Base-by-base conservation (phyloP, 2,113 vertebrate genomes). In the Neomonachus schauinslandi region DNA sequence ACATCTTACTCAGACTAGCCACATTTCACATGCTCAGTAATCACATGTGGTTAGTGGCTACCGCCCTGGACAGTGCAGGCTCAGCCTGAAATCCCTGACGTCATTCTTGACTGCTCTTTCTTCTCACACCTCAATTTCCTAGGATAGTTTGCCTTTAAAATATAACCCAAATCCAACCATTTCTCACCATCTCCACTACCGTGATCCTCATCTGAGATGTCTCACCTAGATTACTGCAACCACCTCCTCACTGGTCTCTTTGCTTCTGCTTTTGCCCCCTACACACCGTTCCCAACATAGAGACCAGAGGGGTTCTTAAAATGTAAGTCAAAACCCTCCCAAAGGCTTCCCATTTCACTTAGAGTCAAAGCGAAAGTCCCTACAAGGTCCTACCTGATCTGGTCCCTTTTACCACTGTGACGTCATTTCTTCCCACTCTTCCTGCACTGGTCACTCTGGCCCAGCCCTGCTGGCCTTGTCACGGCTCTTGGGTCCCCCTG, bases 91-190 rank as follows among this genome's bases (percentile, higher is more conserved):
- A 77, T 24, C 89, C 55, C 53, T 77, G 5, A 83, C 61, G 18
- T 46, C 42, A 39, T 76, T 65, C 33, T 55, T 79, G 42, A 65
- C 80, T 69, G 42, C 39, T 92, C 11, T 83, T 86, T 82, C 26
- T 65, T 89, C 49, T 57, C 67, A 93, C 7, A 93, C 13, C 22
- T 21, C 77, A 91, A 59, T 24, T 49, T 71, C 59, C 59, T 63
- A 67, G 46, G 39, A 89, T 39, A 81, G 69, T 83, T 91, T 33
- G 16, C 59, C 71, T 89, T 97, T 71, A 97, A 93, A 55, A 79
- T 53, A 31, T 21, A 97, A 72, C 49, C 79, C 19, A 89, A 79
- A 57, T 28, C 24, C 71, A 97, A 33, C 59, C 79, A 46, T 26
- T 55, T 82, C 33, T 80, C 65, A 67, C 28, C 94, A 51, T 49